A percentile compares a stretch with the other conserved stretches of the same genome.
phyloP scores from a whole-genome alignment of 2,888 invertebrate genomes.

The Theodoxus fluviatilis region DNA sequence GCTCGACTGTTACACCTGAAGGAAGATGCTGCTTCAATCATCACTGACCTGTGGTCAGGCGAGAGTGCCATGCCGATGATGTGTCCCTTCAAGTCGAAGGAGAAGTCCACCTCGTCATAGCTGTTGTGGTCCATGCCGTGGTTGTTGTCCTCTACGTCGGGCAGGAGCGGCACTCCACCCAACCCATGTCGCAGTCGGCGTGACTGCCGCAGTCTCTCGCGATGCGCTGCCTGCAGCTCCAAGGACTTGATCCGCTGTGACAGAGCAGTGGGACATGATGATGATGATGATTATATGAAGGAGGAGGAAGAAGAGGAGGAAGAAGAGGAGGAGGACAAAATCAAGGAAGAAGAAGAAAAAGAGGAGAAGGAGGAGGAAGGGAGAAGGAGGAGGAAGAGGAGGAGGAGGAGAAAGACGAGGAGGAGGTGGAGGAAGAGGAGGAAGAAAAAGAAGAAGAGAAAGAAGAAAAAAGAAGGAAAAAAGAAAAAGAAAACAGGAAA shows the following conservation, averaged over 20 bases:
- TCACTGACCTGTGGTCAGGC: conserved; percentile 79
- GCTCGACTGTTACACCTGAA: too few relatives aligned
- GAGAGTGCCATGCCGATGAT: conserved; percentile 87
- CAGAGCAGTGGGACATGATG: background rate
- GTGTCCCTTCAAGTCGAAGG: conserved; percentile 84
- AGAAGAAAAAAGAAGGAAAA: background rate
- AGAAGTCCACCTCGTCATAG: conserved; percentile 80
- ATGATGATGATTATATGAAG: background rate
- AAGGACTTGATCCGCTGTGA: too few relatives aligned
- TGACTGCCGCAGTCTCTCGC: conserved; percentile 14
- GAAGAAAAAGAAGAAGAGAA: background rate
- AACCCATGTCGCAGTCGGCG: conserved; percentile 21
- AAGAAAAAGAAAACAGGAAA: too few relatives aligned
- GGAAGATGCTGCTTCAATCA: too few relatives aligned
- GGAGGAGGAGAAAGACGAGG: background rate
- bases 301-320: background rate
- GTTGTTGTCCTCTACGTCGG: conserved; percentile 46
- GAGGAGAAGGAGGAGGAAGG: background rate
- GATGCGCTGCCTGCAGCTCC: too few relatives aligned
- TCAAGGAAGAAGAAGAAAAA: background rate
- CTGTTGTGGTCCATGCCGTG: conserved; percentile 45
- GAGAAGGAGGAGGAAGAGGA: background rate
- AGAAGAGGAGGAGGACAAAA: background rate
- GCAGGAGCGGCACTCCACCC: conserved; percentile 35
- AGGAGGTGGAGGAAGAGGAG: too few relatives aligned